Base-by-base conservation (phyloP, 1,140 invertebrate genomes). In the Ceratina australensis region DNA sequence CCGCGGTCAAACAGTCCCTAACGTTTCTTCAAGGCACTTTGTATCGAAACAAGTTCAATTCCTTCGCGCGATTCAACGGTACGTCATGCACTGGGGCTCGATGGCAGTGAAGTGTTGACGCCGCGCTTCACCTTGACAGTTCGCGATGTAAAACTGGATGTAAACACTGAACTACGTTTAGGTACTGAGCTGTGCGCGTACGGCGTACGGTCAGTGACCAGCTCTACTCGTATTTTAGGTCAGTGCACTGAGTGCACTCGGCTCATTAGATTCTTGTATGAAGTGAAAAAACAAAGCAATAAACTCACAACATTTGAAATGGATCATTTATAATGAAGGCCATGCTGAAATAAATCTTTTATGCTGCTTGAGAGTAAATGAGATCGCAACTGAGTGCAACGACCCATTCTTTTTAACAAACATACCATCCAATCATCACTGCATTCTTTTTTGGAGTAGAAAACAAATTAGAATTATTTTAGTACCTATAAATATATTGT, bases 181-280 rank as follows among this genome's bases (percentile, higher is more conserved):
- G 61, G 15, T 42, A 42, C 8, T 10, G 33, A 8, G 33, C 33
- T 2, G 28, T 33, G 28, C 28, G 28, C 28, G 28, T 33, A 5
- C 28, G 2, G 28, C 33, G 8, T 10, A 42, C 33, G 84, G 80
- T 78, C 57, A 79, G 73, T 76, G 86, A 80, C 79, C 75, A 83
- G 54, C 26, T 18, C 47, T 57, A 33, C 20, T 42, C 71, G n/a
- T 72, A 26, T 59, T n/a, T 60, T 72, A 15, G 82, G 81, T 83
- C 82, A 83, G 66, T 59, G 81, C 54, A 83, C 81, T 79, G 71
- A 82, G 66, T 59, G 82, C 60, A 82, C 80, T 79, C 80, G 18
- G 57, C 18, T 33, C 50, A 18, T 15, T 42, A 61, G 10, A 61
- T 54, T 26, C 8, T 1, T 54, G 12, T 4, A 33, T 16, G 3